phyloP scores from a whole-genome alignment of 2,113 vertebrate species.

The Python bivittatus region DNA sequence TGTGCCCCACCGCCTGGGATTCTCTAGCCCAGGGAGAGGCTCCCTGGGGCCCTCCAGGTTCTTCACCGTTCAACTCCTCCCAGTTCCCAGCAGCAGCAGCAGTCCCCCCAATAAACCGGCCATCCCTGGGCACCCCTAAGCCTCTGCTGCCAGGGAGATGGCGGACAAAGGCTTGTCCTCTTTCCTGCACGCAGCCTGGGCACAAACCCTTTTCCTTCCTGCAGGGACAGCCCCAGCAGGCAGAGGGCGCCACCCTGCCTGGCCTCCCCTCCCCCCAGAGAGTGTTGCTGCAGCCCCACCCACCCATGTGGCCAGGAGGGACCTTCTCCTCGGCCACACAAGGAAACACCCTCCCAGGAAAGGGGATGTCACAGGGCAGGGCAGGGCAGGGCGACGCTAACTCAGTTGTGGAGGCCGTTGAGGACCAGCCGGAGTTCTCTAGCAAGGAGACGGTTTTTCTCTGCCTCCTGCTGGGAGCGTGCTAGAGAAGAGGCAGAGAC shows the following conservation, averaged over 20 bases:
- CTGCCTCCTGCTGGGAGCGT: slow-evolving; percentile 68
- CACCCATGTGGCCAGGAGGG: not conserved
- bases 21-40: not conserved
- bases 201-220: not conserved
- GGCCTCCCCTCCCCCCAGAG: not conserved
- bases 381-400: not conserved
- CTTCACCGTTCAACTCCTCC: not conserved
- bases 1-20: not conserved
- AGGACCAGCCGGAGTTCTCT: slow-evolving; percentile 72
- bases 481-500: slow-evolving; percentile 57
- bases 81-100: not conserved
- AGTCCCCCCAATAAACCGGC: not conserved
- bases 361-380: not conserved
- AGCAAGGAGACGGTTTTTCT: slow-evolving; percentile 72
- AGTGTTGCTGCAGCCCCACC: not conserved
- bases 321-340: not conserved
- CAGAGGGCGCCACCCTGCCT: too few relatives aligned
- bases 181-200: not conserved
- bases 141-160: not conserved
- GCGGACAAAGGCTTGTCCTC: not conserved
- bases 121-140: not conserved
- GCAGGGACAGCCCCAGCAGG: not conserved
- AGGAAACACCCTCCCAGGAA: not conserved
- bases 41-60: not conserved
- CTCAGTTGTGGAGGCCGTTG: slow-evolving; percentile 74